A percentile compares a stretch with the other conserved stretches of the same genome.
Conservation (phyloP, 2,888 invertebrate genomes). For the Eilema caniola region DNA sequence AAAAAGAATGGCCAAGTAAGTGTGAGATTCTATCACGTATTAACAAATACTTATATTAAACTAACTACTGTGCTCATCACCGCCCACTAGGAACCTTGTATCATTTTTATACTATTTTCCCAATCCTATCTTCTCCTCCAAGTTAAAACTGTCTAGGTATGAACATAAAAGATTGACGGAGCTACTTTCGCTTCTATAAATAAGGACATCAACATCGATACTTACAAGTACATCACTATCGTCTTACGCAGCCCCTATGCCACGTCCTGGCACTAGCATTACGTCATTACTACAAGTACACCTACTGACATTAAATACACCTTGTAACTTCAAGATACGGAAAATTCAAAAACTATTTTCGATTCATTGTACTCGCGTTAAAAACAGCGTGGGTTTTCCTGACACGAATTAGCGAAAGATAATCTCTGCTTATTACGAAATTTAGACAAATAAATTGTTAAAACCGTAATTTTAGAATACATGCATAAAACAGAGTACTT, state of each 20-base stretch:
- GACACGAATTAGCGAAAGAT: background rate
- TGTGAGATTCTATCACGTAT: no score
- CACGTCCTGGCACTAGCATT: conserved; percentile 60
- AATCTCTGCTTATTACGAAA: background rate
- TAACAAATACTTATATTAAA: no score
- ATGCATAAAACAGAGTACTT: no score
- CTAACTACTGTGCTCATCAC: no score
- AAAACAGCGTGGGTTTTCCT: background rate
- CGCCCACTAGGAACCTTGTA: no score
- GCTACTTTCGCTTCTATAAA: background rate
- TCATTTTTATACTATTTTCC: no score
- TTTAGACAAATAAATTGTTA: background rate
- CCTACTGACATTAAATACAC: conserved; percentile 15
- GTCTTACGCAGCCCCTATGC: conserved; percentile 63
- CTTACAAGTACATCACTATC: conserved; percentile 16
- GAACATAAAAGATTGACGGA: no score
- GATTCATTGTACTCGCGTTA: background rate
- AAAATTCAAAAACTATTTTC: background rate
- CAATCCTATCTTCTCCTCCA: no score
- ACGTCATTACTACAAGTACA: conserved; percentile 51
- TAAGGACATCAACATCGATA: conserved; percentile 27
- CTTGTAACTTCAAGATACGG: conserved; percentile 8
- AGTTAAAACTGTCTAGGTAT: no score
- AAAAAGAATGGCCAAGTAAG: no score
- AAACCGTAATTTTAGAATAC: no score